Conservation (phyloP, 2,113 vertebrate genomes). For the Aphyosemion australe region DNA sequence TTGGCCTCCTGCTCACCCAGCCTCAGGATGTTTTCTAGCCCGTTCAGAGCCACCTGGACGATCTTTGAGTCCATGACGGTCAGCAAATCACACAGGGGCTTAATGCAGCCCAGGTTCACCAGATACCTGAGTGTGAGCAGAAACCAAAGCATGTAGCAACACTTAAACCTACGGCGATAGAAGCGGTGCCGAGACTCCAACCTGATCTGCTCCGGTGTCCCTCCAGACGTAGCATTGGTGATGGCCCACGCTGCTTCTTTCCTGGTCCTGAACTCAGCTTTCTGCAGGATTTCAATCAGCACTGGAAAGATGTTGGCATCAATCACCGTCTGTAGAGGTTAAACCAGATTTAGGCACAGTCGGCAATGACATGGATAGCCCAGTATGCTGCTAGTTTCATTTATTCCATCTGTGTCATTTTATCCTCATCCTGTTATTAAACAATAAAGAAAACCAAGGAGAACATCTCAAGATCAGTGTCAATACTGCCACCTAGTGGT, state of each 20-base stretch:
- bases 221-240: slow-evolving; percentile 96
- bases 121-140: slow-evolving; percentile 82
- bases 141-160: background rate
- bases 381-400: no score
- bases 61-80: slow-evolving; percentile 99
- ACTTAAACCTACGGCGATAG: no score
- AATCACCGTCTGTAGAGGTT: slow-evolving; percentile 86
- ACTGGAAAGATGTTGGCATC: slow-evolving; percentile 98
- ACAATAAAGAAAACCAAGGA: no score
- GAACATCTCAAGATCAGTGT: no score
- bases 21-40: slow-evolving; percentile 94
- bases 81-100: slow-evolving; percentile 93
- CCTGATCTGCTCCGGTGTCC: slow-evolving; percentile 96
- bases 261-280: slow-evolving; percentile 96
- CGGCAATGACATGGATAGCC: no score
- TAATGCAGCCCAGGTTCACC: slow-evolving; percentile 95
- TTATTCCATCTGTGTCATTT: no score
- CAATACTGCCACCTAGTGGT: no score
- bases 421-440: no score
- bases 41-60: slow-evolving; percentile 93
- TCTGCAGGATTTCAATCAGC: slow-evolving; percentile 97
- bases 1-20: slow-evolving; percentile 96
- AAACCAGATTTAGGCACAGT: background rate
- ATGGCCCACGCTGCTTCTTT: slow-evolving; percentile 99
- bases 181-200: slow-evolving; percentile 43